Evolutionary conservation across 2,797 vertebrate species (phyloP), one percentile per base, ranked within the genome.

Genomic region (Mus minutoides): DNA sequence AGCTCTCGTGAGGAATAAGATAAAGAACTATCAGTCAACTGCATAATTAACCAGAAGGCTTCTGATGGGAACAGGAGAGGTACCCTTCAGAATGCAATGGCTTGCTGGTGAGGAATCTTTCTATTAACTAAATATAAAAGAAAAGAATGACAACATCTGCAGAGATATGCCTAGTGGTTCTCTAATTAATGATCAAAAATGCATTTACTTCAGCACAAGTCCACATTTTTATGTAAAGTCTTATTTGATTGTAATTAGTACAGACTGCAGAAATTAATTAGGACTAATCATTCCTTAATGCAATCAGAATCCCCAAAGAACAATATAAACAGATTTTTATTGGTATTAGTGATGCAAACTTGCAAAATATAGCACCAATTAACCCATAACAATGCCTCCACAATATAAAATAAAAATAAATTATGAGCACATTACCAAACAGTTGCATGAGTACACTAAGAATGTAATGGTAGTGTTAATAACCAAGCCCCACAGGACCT

Each of bases 181-280:
- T 97, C 97, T 98, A 98, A 98, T 98, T 98, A 98, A 98, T 97
- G 96, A 98, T 98, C 97, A 98, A 98, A 97, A 98, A 26, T 94
- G 79, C 92, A 97, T 98, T 98, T 98, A 97, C 97, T 98, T 97
- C 95, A 91, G 91, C 95, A 89, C 97, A 97, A 98, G 98, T 98
- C 96, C 96, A 96, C 92, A 97, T 97, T 98, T 98, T 98, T 97
- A 98, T 98, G 97, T 93, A 95, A 97, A 98, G 97, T 97, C 96
- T 97, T 98, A 98, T 98, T 98, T 98, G 98, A 98, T 97, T 98
- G 95, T 98, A 98, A 98, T 98, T 98, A 98, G 97, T 98, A 98
- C 86, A 98, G 96, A 95, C 97, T 97, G 97, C 80, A 98, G 96
- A 98, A 98, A 96, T 98, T 98, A 98, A 98, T 98, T 98, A 98